These are phyloP conservation scores for Apodemia duryi DNA, from an alignment of 2,888 invertebrate species.

Conservation along the genomic window DNA sequence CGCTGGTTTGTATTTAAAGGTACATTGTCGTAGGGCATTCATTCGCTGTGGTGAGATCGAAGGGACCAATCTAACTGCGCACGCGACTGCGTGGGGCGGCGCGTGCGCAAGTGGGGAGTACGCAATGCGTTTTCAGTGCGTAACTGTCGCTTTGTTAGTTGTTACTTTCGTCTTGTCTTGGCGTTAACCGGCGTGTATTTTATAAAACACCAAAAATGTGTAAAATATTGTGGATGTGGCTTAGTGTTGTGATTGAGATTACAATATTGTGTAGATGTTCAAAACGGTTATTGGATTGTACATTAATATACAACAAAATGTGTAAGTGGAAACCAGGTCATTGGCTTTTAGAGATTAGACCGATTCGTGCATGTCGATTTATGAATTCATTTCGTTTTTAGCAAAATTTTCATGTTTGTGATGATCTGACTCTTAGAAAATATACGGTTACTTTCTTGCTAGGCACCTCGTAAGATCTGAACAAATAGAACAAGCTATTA, in stretches of 20 bases:
- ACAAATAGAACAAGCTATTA: too few species aligned
- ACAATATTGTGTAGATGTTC: neutral
- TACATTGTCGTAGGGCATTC: constrained; percentile 43
- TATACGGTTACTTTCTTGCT: too few species aligned
- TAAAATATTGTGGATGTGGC: neutral
- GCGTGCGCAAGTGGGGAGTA: constrained; percentile 49
- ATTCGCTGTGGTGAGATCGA: constrained; percentile 50
- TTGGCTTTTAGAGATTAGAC: neutral
- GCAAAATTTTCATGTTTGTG: too few species aligned
- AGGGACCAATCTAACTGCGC: constrained; percentile 67
- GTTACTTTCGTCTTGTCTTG: constrained; percentile 2
- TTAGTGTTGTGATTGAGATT: neutral
- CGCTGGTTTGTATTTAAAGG: constrained; percentile 39
- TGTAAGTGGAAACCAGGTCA: neutral
- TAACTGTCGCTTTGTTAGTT: constrained; percentile 42
- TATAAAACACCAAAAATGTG: neutral
- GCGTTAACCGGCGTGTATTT: too few species aligned
- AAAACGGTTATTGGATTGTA: neutral
- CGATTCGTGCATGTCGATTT: too few species aligned
- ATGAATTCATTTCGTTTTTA: too few species aligned
- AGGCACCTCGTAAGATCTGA: too few species aligned
- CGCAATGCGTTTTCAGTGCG: constrained; percentile 72
- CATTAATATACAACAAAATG: neutral
- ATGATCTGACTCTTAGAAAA: too few species aligned
- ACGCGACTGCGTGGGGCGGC: constrained; percentile 50